Evolutionary conservation across 2,113 vertebrate genomes (phyloP), one percentile per base, ranked within the genome.

Genomic region (Muntiacus reevesi): DNA sequence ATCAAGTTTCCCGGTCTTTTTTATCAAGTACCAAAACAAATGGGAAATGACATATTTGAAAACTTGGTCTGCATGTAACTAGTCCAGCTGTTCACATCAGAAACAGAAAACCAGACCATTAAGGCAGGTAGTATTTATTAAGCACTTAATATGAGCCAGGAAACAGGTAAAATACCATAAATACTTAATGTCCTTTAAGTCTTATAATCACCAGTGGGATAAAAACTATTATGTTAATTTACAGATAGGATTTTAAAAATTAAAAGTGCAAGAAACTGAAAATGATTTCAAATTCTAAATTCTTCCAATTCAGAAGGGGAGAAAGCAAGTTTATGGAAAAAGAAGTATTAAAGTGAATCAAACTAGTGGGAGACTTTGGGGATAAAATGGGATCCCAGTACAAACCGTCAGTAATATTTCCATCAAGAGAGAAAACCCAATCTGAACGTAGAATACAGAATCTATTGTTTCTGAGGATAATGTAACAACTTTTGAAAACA

Each of bases 91-190:
- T 43, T 95, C 23, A 89, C 40, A 82, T 91, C 4, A 96, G 92
- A 94, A 89, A 90, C 12, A 96, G 59, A 93, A 93, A 97, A 82
- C 3, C 59, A 57, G 4, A 87, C 64, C 74, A 47, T 84, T 93
- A 86, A 30, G 21, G 67, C 36, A 94, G 36, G 6, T 54, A 54
- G 76, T 19, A 86, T 94, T 81, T 60, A 85, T 28, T 64, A 95
- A 97, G 45, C 25, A 87, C 40, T 89, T 83, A 74, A 21, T 67
- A 95, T 21, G 52, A 64, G n/a, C 33, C 40, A 96, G 30, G 82
- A 93, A 88, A 25, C 47, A 19, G 28, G 55, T 36, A n/a, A 79
- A 93, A 88, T 17, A 88, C 6, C 17, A 76, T 36, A 67, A 5
- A 59, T n/a, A 84, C 3, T 57, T 5, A 54, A 6, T 83, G 43